Conservation (phyloP, 2,888 invertebrate genomes). For the Dicroscelio sp. region DNA sequence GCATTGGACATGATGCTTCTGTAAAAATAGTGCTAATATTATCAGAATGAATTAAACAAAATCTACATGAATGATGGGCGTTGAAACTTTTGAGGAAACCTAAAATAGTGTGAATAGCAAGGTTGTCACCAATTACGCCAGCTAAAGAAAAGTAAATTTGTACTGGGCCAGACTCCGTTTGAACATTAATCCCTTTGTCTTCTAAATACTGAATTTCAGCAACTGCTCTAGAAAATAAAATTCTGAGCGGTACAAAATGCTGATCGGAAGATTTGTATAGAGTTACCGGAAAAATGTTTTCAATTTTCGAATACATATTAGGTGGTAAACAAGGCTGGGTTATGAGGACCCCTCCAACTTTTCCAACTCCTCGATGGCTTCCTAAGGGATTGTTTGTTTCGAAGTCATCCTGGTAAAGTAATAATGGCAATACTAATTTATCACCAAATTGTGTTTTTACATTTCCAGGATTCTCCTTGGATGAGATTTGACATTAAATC, state of each 20-base stretch:
- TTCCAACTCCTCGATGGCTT: conserved; percentile 21
- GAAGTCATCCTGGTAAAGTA: conserved; percentile 29
- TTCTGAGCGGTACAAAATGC: neutral
- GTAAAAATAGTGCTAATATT: conserved; percentile 24
- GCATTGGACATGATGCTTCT: conserved; percentile 42
- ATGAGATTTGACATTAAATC: conserved; percentile 8
- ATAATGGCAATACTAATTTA: conserved; percentile 9
- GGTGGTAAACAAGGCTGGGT: conserved; percentile 17
- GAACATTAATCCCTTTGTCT: neutral
- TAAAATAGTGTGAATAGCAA: conserved; percentile 70
- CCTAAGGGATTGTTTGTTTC: conserved; percentile 38
- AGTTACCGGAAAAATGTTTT: conserved; percentile 16
- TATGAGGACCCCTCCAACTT: neutral
- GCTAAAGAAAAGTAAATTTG: conserved; percentile 29
- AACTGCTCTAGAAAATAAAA: neutral
- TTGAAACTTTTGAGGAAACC: conserved; percentile 71
- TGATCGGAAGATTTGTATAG: neutral
- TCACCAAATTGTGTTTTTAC: neutral
- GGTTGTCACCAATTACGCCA: conserved; percentile 72
- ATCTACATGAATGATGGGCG: conserved; percentile 1
- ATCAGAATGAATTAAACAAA: conserved; percentile 35
- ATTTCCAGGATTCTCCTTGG: conserved; percentile 21
- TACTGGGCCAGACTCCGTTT: neutral
- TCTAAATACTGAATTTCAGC: neutral
- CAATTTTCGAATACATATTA: conserved; percentile 19